Base-by-base conservation (phyloP, 2,113 vertebrate genomes). In the Pteropus alecto region DNA sequence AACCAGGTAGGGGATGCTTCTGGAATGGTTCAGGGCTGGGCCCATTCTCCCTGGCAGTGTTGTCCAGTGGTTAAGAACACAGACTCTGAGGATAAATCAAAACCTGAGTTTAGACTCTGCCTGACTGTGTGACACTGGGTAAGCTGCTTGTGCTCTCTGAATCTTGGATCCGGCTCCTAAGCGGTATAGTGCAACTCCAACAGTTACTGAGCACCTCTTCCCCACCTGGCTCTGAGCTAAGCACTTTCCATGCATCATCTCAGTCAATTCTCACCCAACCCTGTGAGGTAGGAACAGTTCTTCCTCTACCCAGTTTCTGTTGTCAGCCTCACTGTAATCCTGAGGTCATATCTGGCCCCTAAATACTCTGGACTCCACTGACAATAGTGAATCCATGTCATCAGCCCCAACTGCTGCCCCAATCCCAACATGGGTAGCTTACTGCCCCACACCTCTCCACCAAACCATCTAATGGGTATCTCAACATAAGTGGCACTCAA, bases 261-360 rank as follows among this genome's bases (percentile, higher is more conserved):
- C 1, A 0, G 7, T 24, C 46, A 2, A 0, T 30, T 65, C 70
- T 90, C 28, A 14, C 56, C 38, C 51, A 19, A 1, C 6, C 12
- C 28, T n/a, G 3, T 19, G 15, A 43, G 33, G 13, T 15, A 60
- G 48, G 15, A 35, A 33, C 15, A 12, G 68, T 5, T 63, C 54
- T 68, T 35, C 46, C 11, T 79, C 84, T 38, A 24, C 21, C 63
- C 38, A 61, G 24, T n/a, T 30, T 61, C 71, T 76, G 35, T 9
- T 13, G 19, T 73, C 58, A 41, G 68, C 58, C 70, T 48, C 35
- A 16, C 15, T 21, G 8, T 77, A 67, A 51, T 14, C 10, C 26
- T 28, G 65, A 48, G 28, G 0, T 82, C 93, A 54, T 48, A 26
- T 26, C 61, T 41, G 61, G 10, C 12, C 67, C 51, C 54, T 77